These are phyloP conservation scores for Mechanitis mazaeus DNA, from an alignment of 2,888 invertebrate genomes.

Conservation along the genomic window DNA sequence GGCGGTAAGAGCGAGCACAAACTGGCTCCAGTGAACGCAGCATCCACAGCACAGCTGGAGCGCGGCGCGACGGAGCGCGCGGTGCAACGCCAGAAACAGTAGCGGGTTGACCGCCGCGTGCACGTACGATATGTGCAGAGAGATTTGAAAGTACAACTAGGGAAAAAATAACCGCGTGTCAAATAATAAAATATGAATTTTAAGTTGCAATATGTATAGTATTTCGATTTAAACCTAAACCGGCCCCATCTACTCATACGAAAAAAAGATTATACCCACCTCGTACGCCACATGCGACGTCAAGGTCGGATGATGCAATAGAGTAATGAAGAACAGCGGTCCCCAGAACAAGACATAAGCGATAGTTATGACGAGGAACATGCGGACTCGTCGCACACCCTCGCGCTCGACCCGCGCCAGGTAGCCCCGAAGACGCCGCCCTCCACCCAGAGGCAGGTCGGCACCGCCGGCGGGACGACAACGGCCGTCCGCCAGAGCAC, in stretches of 20 bases:
- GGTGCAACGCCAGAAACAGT: constrained; percentile 86
- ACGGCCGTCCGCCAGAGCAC: constrained; percentile 55
- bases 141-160: constrained; percentile 81
- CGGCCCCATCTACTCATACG: not conserved
- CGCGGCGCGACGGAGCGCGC: constrained; percentile 83
- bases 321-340: constrained; percentile 90
- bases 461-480: constrained; percentile 51
- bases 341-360: constrained; percentile 94
- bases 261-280: constrained; percentile 57
- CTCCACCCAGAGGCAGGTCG: constrained; percentile 78
- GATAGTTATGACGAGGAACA: constrained; percentile 89
- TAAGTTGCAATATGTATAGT: constrained; percentile 18
- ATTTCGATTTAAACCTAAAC: not conserved
- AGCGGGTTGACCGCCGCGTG: constrained; percentile 91
- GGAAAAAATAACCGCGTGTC: too few relatives aligned
- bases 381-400: constrained; percentile 88
- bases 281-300: constrained; percentile 85
- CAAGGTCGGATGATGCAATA: constrained; percentile 84
- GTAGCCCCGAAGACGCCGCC: constrained; percentile 85
- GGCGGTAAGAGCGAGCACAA: constrained; percentile 73
- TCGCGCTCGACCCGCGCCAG: constrained; percentile 86
- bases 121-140: constrained; percentile 90
- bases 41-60: constrained; percentile 86
- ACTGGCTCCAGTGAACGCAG: constrained; percentile 79
- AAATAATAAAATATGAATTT: too few relatives aligned